phyloP scores from a whole-genome alignment of 2,113 vertebrate genomes.

The Turnix velox region DNA sequence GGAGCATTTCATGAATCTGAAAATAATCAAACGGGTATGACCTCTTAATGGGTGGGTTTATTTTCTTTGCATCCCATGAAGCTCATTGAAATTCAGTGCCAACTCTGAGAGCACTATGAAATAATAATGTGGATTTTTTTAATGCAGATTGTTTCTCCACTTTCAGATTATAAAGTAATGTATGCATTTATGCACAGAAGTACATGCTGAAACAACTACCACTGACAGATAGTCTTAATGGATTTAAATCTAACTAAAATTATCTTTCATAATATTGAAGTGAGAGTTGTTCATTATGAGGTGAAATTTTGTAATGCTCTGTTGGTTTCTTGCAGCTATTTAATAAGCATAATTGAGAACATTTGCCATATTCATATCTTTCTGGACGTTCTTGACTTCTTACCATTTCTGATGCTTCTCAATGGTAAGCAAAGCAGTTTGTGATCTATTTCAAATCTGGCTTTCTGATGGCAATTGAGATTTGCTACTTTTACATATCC shows the following conservation, averaged over 20 bases:
- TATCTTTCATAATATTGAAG: background rate
- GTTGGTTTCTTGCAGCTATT: background rate
- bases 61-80: background rate
- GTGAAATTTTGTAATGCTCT: background rate
- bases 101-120: background rate
- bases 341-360: background rate
- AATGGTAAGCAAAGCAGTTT: background rate
- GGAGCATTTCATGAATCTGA: background rate
- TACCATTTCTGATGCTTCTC: background rate
- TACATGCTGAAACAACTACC: background rate
- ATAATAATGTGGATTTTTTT: background rate
- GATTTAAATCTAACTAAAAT: background rate
- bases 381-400: background rate
- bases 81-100: background rate
- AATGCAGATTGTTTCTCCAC: background rate
- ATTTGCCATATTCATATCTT: background rate
- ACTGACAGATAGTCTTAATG: background rate
- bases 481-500: background rate
- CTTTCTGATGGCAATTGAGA: background rate
- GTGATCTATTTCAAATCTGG: background rate
- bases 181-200: background rate
- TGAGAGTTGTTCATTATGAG: background rate
- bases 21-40: background rate
- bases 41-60: background rate
- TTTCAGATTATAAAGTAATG: background rate